These are phyloP conservation scores for Sebastes trivittatus DNA, from an alignment of 2,797 vertebrate genomes.

Conservation along the genomic window DNA sequence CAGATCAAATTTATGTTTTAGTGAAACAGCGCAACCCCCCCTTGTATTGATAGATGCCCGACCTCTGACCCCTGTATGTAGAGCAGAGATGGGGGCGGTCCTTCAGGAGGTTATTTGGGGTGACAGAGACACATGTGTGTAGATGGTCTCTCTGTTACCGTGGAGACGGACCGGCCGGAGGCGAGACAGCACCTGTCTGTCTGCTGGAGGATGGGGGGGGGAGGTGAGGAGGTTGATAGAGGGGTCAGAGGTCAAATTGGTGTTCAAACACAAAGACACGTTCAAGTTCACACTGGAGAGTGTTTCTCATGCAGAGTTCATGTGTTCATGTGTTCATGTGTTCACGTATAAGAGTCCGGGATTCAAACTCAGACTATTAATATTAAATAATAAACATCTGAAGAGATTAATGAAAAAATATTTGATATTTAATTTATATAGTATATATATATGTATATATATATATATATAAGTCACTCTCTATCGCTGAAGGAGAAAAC, in stretches of 20 bases:
- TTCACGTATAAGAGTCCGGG: no score
- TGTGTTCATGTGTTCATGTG: no score
- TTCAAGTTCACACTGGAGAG: conserved; percentile 31
- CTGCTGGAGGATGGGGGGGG: background rate
- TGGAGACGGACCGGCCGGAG: conserved; percentile 28
- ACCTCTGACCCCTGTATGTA: conserved; percentile 18
- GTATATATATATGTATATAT: no score
- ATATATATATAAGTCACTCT: no score
- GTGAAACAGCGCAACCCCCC: background rate
- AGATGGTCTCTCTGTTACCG: conserved; percentile 27
- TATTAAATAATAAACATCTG: no score
- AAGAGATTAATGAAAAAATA: no score
- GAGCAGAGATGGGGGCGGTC: background rate
- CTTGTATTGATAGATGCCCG: background rate
- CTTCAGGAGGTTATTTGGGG: conserved; percentile 3
- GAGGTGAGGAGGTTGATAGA: background rate
- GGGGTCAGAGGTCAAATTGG: conserved; percentile 41
- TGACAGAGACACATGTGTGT: conserved; percentile 32
- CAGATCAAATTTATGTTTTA: conserved; percentile 41
- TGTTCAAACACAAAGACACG: conserved; percentile 19
- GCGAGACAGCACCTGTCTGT: conserved; percentile 67
- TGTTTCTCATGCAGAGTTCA: no score
- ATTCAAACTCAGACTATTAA: no score
- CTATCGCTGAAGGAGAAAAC: no score
- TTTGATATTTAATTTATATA: no score